Evolutionary conservation across 1,140 invertebrate genomes (phyloP).

Genomic region (Heliconius nattereri): DNA sequence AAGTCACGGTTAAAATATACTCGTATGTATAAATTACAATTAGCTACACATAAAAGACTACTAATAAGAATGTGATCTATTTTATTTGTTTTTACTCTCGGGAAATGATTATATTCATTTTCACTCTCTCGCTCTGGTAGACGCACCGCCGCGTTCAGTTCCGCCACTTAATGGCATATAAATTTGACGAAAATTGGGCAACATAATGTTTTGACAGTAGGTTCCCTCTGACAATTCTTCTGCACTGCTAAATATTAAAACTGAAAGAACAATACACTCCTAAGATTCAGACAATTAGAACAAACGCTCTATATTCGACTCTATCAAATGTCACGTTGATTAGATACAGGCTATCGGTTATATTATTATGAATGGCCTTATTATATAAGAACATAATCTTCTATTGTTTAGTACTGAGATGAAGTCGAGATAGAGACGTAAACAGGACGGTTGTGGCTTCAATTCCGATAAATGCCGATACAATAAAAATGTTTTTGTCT

Average conservation of each 20-base stretch:
- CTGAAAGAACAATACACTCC: background rate
- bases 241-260: too few relatives aligned
- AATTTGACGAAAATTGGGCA: too few relatives aligned
- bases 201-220: too few relatives aligned
- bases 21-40: background rate
- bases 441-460: background rate
- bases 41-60: background rate
- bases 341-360: background rate
- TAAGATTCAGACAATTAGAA: background rate
- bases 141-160: background rate
- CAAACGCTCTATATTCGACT: background rate
- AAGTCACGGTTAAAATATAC: background rate
- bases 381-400: slow-evolving; percentile 9
- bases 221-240: too few relatives aligned
- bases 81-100: too few relatives aligned
- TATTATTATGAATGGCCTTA: background rate
- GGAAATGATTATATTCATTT: too few relatives aligned
- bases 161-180: background rate
- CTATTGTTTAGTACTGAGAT: background rate
- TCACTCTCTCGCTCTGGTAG: background rate
- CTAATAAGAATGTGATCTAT: background rate
- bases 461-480: background rate
- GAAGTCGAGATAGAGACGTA: background rate
- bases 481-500: too few relatives aligned
- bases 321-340: slow-evolving; percentile 12